Evolutionary conservation across 2,888 invertebrate genomes (phyloP).

Genomic region (Merodon equestris): DNA sequence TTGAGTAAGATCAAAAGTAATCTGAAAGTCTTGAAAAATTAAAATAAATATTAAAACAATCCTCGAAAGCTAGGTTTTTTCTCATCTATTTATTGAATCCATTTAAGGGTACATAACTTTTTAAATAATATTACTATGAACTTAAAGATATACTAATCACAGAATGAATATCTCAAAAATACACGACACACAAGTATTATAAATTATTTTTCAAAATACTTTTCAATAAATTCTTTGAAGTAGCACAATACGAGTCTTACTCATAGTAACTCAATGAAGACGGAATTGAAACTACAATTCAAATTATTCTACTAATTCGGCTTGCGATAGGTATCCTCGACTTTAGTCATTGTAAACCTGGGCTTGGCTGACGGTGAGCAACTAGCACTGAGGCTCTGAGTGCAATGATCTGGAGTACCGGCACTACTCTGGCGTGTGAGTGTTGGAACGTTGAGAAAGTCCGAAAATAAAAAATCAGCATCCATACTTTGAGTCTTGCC

Average conservation of each 20-base stretch:
- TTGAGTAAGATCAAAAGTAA: too few relatives aligned
- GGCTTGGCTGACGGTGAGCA: conserved; percentile 71
- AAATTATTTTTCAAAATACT: neutral
- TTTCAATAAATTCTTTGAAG: too few relatives aligned
- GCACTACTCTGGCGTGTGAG: conserved; percentile 67
- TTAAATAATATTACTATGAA: too few relatives aligned
- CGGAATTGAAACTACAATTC: conserved; percentile 18
- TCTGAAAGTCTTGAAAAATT: too few relatives aligned
- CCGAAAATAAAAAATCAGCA: conserved; percentile 75
- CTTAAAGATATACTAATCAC: conserved; percentile 44
- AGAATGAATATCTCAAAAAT: conserved; percentile 24
- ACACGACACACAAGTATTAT: neutral
- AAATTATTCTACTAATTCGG: conserved; percentile 27
- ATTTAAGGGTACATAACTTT: too few relatives aligned
- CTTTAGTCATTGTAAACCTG: conserved; percentile 72
- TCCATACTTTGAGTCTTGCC: conserved; percentile 77
- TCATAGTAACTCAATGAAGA: too few relatives aligned
- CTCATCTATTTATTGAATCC: neutral
- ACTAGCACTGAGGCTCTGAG: conserved; percentile 59
- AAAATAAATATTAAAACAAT: too few relatives aligned
- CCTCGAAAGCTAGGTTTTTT: too few relatives aligned
- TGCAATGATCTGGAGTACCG: conserved; percentile 33
- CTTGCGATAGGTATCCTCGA: conserved; percentile 69
- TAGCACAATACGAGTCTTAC: too few relatives aligned
- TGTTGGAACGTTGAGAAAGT: conserved; percentile 74